These are phyloP conservation scores for Macquaria australasica DNA, from an alignment of 2,113 vertebrate species.

Conservation along the genomic window DNA sequence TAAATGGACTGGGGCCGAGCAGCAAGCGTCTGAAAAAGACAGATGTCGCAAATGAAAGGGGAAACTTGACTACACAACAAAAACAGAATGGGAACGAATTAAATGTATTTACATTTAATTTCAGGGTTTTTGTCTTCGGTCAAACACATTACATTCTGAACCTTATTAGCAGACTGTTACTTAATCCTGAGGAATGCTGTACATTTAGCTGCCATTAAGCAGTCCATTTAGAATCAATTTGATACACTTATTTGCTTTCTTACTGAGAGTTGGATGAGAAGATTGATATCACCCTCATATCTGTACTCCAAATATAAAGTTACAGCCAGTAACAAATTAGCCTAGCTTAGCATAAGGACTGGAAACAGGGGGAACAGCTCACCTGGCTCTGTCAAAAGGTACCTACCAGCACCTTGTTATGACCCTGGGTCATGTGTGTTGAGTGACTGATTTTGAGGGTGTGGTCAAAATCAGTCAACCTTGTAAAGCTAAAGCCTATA, in stretches of 20 bases:
- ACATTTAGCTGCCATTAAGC: background rate
- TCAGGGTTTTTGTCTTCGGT: background rate
- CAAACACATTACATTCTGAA: background rate
- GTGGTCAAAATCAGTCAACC: no score
- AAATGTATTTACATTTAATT: conserved; percentile 25
- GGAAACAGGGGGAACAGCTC: background rate
- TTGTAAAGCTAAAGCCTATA: no score
- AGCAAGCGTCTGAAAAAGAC: conserved; percentile 21
- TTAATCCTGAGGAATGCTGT: background rate
- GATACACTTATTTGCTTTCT: background rate
- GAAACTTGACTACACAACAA: background rate
- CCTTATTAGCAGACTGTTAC: background rate
- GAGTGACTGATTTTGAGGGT: no score
- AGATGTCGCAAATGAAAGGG: conserved; percentile 20
- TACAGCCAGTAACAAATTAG: background rate
- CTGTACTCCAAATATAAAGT: background rate
- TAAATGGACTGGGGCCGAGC: conserved; percentile 31
- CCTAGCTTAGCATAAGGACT: background rate
- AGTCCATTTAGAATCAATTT: background rate
- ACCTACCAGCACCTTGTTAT: no score
- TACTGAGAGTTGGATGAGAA: background rate
- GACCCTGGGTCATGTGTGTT: no score
- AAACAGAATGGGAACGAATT: background rate
- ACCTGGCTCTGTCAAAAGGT: background rate
- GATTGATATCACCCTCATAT: background rate